Evolutionary conservation across 2,797 vertebrate species (phyloP).

Genomic region (Adelosebastes latens): DNA sequence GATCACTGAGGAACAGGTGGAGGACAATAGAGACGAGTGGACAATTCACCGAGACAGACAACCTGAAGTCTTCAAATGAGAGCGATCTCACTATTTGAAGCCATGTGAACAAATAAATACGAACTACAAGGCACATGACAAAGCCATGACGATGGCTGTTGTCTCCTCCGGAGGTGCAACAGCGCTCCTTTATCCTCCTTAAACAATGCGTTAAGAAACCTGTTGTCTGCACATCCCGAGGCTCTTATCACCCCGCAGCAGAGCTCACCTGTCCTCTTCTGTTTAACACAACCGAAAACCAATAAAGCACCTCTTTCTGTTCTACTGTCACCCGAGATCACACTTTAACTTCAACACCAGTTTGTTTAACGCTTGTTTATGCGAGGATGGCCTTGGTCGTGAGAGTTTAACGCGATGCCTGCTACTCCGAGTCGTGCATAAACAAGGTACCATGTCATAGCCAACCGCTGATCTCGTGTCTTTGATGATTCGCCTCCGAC

Average conservation of each 20-base stretch:
- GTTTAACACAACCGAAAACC: conserved; percentile 62
- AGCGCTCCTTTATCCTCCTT: conserved; percentile 50
- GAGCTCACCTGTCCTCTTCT: conserved; percentile 76
- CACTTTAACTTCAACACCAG: conserved; percentile 44
- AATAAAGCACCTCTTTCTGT: conserved; percentile 48
- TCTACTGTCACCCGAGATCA: conserved; percentile 53
- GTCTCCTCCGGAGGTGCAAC: conserved; percentile 41
- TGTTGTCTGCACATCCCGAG: conserved; percentile 48
- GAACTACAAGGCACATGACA: conserved; percentile 57
- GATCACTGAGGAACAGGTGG: conserved; percentile 20
- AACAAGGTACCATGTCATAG: conserved; percentile 63
- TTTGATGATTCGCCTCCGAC: conserved; percentile 78
- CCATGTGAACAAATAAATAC: conserved; percentile 28
- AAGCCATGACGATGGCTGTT: conserved; percentile 37
- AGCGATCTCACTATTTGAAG: conserved; percentile 11
- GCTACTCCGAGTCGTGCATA: conserved; percentile 56
- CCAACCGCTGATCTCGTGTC: conserved; percentile 71
- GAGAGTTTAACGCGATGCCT: conserved; percentile 57
- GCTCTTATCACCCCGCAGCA: conserved; percentile 77
- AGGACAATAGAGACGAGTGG: conserved; percentile 7
- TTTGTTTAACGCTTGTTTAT: conserved; percentile 62
- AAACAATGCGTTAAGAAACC: conserved; percentile 53
- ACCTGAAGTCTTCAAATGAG: conserved; percentile 31
- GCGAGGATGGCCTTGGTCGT: conserved; percentile 33
- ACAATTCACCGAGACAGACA: conserved; percentile 12